Base-by-base conservation (phyloP, 2,113 vertebrate species). In the Gavialis gangeticus region DNA sequence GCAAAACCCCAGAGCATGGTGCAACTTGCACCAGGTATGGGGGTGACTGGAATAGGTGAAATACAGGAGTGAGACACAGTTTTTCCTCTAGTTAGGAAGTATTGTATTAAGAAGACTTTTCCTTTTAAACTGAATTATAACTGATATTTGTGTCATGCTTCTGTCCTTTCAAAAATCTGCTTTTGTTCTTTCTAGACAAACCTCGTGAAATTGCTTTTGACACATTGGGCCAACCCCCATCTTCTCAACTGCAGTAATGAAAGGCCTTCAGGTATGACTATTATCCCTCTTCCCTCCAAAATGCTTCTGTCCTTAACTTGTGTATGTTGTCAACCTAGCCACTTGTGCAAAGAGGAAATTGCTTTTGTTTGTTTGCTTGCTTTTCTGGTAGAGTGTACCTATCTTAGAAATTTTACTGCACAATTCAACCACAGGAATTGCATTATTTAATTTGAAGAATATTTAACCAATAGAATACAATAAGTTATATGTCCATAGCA, bases 171-270 rank as follows among this genome's bases (percentile, higher is more conserved):
- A 90, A 89, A 88, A 10, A 37, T 90, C 17, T 95, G 63, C 0
- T 93, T 93, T 95, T 90, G 4, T 12, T 90, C n/a, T 46, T 91
- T 96, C 87, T 98, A 99, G 99, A 98, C 98, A 16, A 98, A 92
- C 95, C 98, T 99, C 91, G 98, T 99, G 97, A 98, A 98, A 94
- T 98, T 99, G 88, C 99, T 99, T 88, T 90, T 99, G 96, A 97
- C 95, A 83, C 98, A 98, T 95, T 97, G 98, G 87, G 99, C 99
- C 34, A 98, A 99, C 96, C 99, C 99, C 1, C 98, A 97, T 87
- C 97, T 99, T 69, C 95, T 99, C 94, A 99, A 99, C 98, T 98
- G 98, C 97, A 99, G 98, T 95, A 98, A 99, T 85, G 99, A 99
- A 96, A 99, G 99, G 81, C 98, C 99, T 76, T 99, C 99, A 98